Percentiles rank a stretch among this genome's conserved stretches.
phyloP scores from a whole-genome alignment of 2,797 vertebrate genomes.

The Sylvilagus floridanus region DNA sequence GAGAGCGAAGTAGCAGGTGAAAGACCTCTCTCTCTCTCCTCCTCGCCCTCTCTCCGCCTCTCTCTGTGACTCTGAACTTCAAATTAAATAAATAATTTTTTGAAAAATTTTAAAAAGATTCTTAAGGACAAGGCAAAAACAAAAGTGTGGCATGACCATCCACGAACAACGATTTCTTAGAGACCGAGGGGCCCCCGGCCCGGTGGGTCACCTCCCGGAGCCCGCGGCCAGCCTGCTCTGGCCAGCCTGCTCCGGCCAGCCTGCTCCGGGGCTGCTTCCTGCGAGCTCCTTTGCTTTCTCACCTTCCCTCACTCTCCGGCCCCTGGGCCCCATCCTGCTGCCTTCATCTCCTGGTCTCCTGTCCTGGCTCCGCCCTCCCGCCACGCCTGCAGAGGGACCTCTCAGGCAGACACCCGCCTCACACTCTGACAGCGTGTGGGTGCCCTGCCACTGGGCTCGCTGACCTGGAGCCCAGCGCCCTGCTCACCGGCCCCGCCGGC shows the following conservation, averaged over 20 bases:
- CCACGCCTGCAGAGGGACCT: neutral
- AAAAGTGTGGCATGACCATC: neutral
- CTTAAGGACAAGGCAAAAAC: neutral
- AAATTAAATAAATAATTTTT: too few relatives aligned
- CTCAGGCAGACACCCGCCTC: too few relatives aligned
- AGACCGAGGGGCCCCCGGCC: accelerated
- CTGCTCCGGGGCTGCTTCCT: accelerated
- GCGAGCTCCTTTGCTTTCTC: neutral
- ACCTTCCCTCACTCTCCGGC: accelerated
- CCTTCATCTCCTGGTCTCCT: neutral
- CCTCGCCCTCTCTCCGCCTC: too few relatives aligned
- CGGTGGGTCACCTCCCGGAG: neutral
- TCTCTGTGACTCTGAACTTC: too few relatives aligned
- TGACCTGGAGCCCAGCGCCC: neutral
- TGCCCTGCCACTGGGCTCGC: too few relatives aligned
- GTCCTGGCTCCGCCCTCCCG: too few relatives aligned
- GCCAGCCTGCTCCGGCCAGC: neutral
- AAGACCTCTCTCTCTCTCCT: too few relatives aligned
- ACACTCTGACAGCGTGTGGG: neutral
- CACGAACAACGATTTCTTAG: too few relatives aligned
- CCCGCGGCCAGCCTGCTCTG: neutral
- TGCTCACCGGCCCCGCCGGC: too few relatives aligned
- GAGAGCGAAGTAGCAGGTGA: too few relatives aligned
- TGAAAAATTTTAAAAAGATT: neutral
- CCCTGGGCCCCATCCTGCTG: accelerated